Conservation (phyloP, 2,797 vertebrate genomes). For the Oceanodroma leucorhoa region DNA sequence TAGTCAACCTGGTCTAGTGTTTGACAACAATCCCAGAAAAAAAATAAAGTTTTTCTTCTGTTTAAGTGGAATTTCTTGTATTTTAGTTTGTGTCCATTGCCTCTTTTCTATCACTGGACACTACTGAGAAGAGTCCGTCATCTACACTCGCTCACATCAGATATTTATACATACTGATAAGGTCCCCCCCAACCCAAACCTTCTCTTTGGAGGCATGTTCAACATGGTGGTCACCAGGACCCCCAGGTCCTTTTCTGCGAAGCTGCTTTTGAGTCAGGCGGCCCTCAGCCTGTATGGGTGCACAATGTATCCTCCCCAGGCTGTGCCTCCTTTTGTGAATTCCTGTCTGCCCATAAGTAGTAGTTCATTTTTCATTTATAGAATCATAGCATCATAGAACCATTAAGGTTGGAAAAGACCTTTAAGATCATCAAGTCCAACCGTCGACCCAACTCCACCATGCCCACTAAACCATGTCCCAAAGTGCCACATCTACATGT, state of each 20-base stretch:
- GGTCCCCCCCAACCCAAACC: too few relatives aligned
- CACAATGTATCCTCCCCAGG: background rate
- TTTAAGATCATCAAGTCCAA: too few relatives aligned
- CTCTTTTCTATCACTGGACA: background rate
- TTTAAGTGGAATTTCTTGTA: background rate
- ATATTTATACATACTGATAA: background rate
- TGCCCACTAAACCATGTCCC: too few relatives aligned
- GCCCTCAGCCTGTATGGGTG: background rate
- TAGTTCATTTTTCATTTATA: background rate
- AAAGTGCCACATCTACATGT: too few relatives aligned
- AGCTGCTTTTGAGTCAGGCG: background rate
- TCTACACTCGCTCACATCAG: background rate
- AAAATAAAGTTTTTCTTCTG: background rate
- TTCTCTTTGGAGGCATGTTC: background rate
- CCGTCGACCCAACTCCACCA: too few relatives aligned
- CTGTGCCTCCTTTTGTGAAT: background rate
- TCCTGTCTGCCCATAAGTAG: background rate
- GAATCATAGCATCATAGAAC: too few relatives aligned
- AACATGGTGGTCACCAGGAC: background rate
- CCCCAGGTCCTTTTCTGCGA: background rate
- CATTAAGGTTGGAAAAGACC: too few relatives aligned
- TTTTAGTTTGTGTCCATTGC: background rate
- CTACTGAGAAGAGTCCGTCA: background rate
- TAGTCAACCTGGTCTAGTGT: background rate
- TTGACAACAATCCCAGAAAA: background rate